phyloP scores from a whole-genome alignment of 2,797 vertebrate species.

The Danio jaintianensis region DNA sequence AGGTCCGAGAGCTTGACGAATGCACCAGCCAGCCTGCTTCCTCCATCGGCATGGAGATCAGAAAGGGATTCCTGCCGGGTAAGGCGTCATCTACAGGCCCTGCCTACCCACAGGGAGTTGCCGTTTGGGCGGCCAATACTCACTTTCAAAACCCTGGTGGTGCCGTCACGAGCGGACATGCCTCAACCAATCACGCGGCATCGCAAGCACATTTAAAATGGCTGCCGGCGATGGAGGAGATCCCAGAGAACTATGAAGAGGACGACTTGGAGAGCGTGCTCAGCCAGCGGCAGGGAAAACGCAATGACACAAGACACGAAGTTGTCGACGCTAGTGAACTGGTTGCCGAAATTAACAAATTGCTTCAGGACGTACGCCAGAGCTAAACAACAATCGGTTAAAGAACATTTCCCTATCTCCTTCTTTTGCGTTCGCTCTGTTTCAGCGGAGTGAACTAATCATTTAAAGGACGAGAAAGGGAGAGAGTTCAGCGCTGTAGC shows the following conservation, averaged over 20 bases:
- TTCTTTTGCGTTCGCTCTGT: slow-evolving; percentile 32
- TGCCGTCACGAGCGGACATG: slow-evolving; percentile 68
- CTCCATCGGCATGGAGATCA: slow-evolving; percentile 78
- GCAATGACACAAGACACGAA: slow-evolving; percentile 87
- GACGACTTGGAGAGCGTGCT: slow-evolving; percentile 95
- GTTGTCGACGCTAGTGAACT: slow-evolving; percentile 90
- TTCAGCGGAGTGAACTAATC: slow-evolving; percentile 44
- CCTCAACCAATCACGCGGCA: slow-evolving; percentile 77
- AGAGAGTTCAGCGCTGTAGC: slow-evolving; percentile 61
- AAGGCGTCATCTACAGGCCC: slow-evolving; percentile 68
- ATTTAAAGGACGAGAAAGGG: slow-evolving; percentile 42
- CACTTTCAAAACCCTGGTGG: slow-evolving; percentile 91
- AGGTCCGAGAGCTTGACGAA: slow-evolving; percentile 82
- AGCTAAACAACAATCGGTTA: slow-evolving; percentile 76
- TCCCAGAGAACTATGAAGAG: slow-evolving; percentile 96
- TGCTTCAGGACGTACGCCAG: slow-evolving; percentile 94
- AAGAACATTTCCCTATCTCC: slow-evolving; percentile 31
- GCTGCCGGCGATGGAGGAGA: slow-evolving; percentile 99
- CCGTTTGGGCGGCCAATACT: slow-evolving; percentile 93
- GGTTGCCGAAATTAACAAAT: slow-evolving; percentile 96
- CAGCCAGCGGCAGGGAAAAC: slow-evolving; percentile 78
- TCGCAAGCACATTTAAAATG: slow-evolving; percentile 90
- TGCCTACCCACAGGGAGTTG: slow-evolving; percentile 90
- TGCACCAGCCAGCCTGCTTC: slow-evolving; percentile 70
- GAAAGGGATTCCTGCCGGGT: slow-evolving; percentile 82